Base-by-base conservation (phyloP, 2,113 vertebrate species). In the Tenrec ecaudatus region DNA sequence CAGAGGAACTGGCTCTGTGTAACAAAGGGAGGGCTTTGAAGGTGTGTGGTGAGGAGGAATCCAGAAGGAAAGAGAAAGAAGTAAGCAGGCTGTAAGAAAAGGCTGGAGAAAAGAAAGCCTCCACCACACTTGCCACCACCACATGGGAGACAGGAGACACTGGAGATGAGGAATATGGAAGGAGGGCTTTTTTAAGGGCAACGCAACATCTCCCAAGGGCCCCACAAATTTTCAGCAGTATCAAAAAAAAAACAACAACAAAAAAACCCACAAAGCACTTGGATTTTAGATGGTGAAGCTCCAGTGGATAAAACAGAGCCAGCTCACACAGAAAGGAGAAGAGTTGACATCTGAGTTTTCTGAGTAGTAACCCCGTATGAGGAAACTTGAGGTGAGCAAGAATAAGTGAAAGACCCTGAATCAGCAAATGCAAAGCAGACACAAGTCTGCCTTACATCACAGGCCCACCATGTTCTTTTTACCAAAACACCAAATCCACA, bases 221-320 rank as follows among this genome's bases (percentile, higher is more conserved):
- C 23, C 38, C 2, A 16, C 2, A 43, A 88, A 66, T 84, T n/a
- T 93, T 90, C 53, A 91, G 82, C 90, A 78, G 82, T 20, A 89
- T 38, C 53, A 89, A 2, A 92, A n/a, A n/a, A n/a, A n/a, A n/a
- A n/a, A n/a, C n/a, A n/a, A n/a, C n/a, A n/a, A n/a, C n/a, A n/a
- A n/a, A n/a, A n/a, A 92, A 88, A 94, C 90, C 76, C 90, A 86
- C 19, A 91, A 62, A 94, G 75, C 38, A 11, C 27, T 57, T 84
- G 23, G 40, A 31, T 69, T 85, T 86, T 89, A 79, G 3, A 62
- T 6, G 36, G 77, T 36, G 80, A 4, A 40, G 27, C 78, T 93
- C 92, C 82, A 8, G 6, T n/a, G 82, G 79, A 91, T 87, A 84
- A 89, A 95, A 91, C 2, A 60, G 40, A 89, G 36, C 58, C 64